Evolutionary conservation across 2,113 vertebrate species (phyloP).

Genomic region (Sminthopsis crassicaudata): DNA sequence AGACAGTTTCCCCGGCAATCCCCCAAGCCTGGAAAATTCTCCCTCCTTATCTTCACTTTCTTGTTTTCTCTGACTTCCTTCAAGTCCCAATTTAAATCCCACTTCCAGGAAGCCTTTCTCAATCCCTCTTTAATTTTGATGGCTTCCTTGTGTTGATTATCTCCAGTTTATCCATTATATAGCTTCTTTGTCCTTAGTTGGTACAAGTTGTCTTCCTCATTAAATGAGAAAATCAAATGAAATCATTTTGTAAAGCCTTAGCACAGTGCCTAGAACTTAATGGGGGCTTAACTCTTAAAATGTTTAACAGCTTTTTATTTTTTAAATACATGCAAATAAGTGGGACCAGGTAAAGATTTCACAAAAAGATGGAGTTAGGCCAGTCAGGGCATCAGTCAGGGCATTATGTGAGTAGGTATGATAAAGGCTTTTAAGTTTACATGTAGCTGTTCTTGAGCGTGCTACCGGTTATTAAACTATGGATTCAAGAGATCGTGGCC

Average conservation of each 20-base stretch:
- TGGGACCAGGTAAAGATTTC: too few species aligned
- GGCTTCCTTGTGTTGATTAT: neutral
- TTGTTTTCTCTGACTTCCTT: neutral
- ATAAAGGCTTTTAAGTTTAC: too few species aligned
- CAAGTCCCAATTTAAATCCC: neutral
- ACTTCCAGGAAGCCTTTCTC: neutral
- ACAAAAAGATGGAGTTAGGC: too few species aligned
- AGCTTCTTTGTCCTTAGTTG: neutral
- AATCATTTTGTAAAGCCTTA: neutral
- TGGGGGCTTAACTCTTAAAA: neutral
- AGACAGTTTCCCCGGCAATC: neutral
- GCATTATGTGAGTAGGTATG: too few species aligned
- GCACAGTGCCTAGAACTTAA: neutral
- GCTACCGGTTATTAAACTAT: too few species aligned
- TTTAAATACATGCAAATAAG: too few species aligned
- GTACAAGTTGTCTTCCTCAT: neutral
- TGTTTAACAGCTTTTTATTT: too few species aligned
- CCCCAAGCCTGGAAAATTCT: neutral
- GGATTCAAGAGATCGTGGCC: too few species aligned
- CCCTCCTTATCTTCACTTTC: neutral
- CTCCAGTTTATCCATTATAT: neutral
- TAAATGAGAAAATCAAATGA: neutral
- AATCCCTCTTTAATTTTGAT: neutral
- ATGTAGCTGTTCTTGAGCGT: too few species aligned
- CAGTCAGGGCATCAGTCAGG: too few species aligned